These are phyloP conservation scores for Anastrepha obliqua DNA, from an alignment of 1,140 invertebrate species.

Conservation along the genomic window DNA sequence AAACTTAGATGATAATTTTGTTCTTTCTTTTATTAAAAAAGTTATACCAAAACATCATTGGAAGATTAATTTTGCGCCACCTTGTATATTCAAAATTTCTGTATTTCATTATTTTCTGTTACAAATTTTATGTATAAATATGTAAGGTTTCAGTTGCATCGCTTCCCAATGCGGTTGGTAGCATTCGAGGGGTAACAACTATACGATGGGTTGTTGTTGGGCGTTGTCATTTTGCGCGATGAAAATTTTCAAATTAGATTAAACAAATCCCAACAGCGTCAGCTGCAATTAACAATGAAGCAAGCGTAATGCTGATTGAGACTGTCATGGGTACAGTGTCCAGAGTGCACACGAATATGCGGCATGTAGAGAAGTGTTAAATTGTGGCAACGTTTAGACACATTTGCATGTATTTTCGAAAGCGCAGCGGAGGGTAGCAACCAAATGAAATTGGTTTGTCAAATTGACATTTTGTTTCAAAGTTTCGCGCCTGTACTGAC, in stretches of 20 bases:
- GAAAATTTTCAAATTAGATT: background rate
- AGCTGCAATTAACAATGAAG: background rate
- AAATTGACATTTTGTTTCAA: constrained; percentile 7
- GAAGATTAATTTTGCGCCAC: no score
- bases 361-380: background rate
- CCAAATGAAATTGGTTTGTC: background rate
- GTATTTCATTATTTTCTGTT: background rate
- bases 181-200: no score
- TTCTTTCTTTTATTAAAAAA: no score
- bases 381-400: background rate
- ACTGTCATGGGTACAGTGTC: background rate
- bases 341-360: background rate
- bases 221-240: no score
- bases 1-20: no score
- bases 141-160: no score
- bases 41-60: no score
- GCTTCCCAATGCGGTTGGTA: background rate
- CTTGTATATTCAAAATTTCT: background rate
- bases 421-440: background rate
- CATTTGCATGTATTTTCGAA: background rate
- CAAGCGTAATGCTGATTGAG: background rate
- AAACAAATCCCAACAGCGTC: background rate
- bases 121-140: background rate
- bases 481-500: background rate
- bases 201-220: no score